Base-by-base conservation (phyloP, 2,888 invertebrate genomes). In the Sarcophaga carnaria region DNA sequence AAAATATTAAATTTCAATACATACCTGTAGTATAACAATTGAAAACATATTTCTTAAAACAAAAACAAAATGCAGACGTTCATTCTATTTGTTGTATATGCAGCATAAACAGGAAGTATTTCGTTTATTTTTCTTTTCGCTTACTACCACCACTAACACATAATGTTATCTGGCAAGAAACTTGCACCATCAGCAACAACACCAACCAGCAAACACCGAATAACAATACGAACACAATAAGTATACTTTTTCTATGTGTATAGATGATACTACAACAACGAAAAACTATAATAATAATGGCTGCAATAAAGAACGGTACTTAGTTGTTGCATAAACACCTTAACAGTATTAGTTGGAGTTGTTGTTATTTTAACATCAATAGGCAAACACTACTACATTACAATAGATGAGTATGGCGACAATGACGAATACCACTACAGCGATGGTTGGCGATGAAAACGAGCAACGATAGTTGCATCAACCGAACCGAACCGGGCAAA, bases 61-160 rank as follows among this genome's bases (percentile, higher is more conserved):
- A 37, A 37, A 20, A 66, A 20, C 27, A n/a, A 2, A 62, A 62
- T 10, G 10, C 8, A 69, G 3, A 47, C 63, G 17, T 47, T 64
- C 70, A 17, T 84, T 80, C 80, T 80, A 62, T 70, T 47, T 80
- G 64, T 66, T 80, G 75, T 84, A 81, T 78, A 79, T 75, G 87
- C 84, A 78, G 87, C 84, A 81, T 82, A 82, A 77, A 71, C 75
- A 78, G 75, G 81, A 78, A 81, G 27, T 71, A 75, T 82, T 82
- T 86, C 71, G 69, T 67, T 83, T 80, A 81, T 27, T 71, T 79
- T 82, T 86, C 71, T 74, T 67, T 83, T 80, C 74, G 11, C 12
- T 20, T 59, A 67, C 59, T 49, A 66, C 37, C 64, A n/a, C 20
- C 74, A 63, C 80, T 59, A 49, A 67, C 25, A 72, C 76, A 64